Evolutionary conservation across 2,888 invertebrate species (phyloP).

Genomic region (Erebia epiphron): DNA sequence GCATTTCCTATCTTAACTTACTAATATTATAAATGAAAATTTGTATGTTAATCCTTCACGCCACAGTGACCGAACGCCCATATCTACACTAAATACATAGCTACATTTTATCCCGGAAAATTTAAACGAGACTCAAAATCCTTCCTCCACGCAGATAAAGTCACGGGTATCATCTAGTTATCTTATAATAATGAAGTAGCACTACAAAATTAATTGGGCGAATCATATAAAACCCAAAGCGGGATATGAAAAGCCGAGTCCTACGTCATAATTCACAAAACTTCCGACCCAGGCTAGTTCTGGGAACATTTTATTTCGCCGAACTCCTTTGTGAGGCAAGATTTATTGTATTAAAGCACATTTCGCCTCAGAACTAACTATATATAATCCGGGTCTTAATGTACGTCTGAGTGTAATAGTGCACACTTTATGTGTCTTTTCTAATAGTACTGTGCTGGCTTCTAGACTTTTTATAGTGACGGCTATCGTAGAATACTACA

Average conservation of each 20-base stretch:
- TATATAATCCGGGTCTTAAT: slow-evolving; percentile 31
- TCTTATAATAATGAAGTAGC: background rate
- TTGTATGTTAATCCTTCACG: too few species aligned
- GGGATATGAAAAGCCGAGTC: slow-evolving; percentile 23
- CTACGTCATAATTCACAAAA: slow-evolving; percentile 46
- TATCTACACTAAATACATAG: too few species aligned
- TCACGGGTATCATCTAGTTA: background rate
- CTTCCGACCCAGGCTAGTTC: slow-evolving; percentile 45
- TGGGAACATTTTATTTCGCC: slow-evolving; percentile 49
- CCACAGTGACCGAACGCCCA: too few species aligned
- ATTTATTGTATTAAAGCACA: slow-evolving; percentile 52
- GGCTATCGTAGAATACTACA: too few species aligned
- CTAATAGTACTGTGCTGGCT: background rate
- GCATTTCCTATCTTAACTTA: too few species aligned
- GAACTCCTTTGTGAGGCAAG: slow-evolving; percentile 48
- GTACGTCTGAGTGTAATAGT: slow-evolving; percentile 21
- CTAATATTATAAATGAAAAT: too few species aligned
- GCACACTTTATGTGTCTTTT: slow-evolving; percentile 25
- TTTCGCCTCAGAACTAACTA: slow-evolving; percentile 42
- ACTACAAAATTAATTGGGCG: slow-evolving; percentile 18
- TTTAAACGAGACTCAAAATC: too few species aligned
- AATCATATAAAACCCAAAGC: slow-evolving; percentile 16
- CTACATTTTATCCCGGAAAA: too few species aligned
- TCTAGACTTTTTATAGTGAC: background rate
- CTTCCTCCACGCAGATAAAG: too few species aligned